Percentiles rank a stretch among this genome's conserved stretches.
These are phyloP conservation scores for Pachypanchax playfairii DNA, from an alignment of 2,113 vertebrate genomes.

Conservation along the genomic window DNA sequence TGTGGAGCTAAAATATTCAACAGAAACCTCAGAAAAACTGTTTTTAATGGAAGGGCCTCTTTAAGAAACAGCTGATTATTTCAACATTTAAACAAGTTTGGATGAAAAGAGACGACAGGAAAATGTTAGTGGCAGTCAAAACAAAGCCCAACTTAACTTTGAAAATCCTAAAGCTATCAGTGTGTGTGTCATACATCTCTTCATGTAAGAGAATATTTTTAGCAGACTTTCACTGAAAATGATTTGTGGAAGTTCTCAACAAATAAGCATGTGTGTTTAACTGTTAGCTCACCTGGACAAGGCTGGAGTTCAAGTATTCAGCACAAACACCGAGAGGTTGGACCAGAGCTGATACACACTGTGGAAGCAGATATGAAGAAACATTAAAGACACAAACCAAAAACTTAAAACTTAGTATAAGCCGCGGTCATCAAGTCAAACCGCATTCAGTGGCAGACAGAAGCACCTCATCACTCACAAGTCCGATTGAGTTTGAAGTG, in stretches of 20 bases:
- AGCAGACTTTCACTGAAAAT: too few relatives aligned
- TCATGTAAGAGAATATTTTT: not conserved
- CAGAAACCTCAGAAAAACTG: too few relatives aligned
- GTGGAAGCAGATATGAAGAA: constrained; percentile 40
- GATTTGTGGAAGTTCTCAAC: not conserved
- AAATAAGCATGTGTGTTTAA: not conserved
- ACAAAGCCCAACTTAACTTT: not conserved
- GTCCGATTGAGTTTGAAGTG: too few relatives aligned
- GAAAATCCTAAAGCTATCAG: not conserved
- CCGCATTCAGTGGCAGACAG: not conserved
- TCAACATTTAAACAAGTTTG: constrained; percentile 3
- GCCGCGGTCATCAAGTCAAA: not conserved
- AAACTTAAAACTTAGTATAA: not conserved
- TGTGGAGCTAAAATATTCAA: too few relatives aligned
- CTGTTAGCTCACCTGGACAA: constrained; percentile 88
- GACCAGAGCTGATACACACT: constrained; percentile 94
- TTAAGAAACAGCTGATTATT: not conserved
- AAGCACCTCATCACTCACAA: not conserved
- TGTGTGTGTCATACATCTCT: not conserved
- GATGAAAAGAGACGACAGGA: not conserved
- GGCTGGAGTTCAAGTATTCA: constrained; percentile 94
- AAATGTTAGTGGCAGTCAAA: not conserved
- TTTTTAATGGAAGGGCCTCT: too few relatives aligned
- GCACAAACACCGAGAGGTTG: constrained; percentile 96
- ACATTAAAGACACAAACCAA: constrained; percentile 1